phyloP scores from a whole-genome alignment of 2,113 vertebrate species.

The Ceyx melanurus region DNA sequence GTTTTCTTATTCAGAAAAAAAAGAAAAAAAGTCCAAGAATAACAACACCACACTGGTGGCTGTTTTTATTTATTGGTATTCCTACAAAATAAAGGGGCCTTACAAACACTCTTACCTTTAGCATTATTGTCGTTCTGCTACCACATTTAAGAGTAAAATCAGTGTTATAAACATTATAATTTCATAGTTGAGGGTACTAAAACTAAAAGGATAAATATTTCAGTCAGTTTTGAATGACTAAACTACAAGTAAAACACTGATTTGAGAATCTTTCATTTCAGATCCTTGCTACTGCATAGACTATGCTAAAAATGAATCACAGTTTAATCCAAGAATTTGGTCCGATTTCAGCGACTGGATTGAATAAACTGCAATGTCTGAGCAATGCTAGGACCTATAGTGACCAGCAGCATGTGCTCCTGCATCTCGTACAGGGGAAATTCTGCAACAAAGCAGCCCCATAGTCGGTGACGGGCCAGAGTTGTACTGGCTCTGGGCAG shows the following conservation, averaged over 20 bases:
- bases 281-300: not conserved
- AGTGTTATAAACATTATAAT: not conserved
- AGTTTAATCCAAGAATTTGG: not conserved
- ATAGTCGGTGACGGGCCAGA: not conserved
- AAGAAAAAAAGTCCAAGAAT: not conserved
- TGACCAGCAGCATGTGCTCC: not conserved
- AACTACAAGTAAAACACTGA: not conserved
- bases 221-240: not conserved
- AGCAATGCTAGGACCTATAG: not conserved
- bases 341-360: not conserved
- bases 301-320: not conserved
- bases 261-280: not conserved
- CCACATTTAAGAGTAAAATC: not conserved
- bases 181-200: not conserved
- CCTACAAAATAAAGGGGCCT: not conserved
- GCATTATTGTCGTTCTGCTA: not conserved
- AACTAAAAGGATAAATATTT: not conserved
- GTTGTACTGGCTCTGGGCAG: not conserved
- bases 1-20: constrained; percentile 12
- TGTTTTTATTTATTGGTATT: not conserved
- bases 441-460: not conserved
- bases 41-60: not conserved
- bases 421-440: not conserved
- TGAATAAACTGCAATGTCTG: not conserved
- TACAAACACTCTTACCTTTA: not conserved